Evolutionary conservation across 2,797 vertebrate genomes (phyloP).

Genomic region (Acanthopagrus latus): DNA sequence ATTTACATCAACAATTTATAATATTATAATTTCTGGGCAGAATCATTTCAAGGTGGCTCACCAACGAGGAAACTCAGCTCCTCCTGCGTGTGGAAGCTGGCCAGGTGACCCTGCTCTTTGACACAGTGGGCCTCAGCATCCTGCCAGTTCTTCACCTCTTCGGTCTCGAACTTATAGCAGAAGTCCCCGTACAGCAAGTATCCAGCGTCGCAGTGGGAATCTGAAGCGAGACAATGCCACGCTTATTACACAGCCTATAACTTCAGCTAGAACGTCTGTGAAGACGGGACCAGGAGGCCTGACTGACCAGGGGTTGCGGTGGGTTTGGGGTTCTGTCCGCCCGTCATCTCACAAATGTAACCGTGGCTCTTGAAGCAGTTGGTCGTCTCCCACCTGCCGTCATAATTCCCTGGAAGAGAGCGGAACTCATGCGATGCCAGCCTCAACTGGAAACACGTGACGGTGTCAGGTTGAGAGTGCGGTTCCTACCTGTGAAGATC

Average conservation of each 20-base stretch:
- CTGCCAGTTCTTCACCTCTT: constrained; percentile 77
- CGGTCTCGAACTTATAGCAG: constrained; percentile 85
- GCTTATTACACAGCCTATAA: constrained; percentile 11
- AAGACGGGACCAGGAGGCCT: constrained; percentile 3
- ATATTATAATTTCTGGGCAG: neutral
- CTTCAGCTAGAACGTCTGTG: neutral
- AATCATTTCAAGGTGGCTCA: constrained; percentile 42
- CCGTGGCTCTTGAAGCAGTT: constrained; percentile 86
- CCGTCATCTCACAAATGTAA: constrained; percentile 86
- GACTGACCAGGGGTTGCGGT: constrained; percentile 80
- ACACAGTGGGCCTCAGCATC: constrained; percentile 79
- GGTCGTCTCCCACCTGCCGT: constrained; percentile 86
- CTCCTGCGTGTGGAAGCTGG: constrained; percentile 77
- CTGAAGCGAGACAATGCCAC: constrained; percentile 54
- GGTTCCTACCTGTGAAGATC: constrained; percentile 84
- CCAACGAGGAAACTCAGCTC: constrained; percentile 84
- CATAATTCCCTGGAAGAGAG: constrained; percentile 82
- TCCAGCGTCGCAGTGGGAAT: constrained; percentile 83
- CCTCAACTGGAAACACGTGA: neutral
- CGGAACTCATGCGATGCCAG: neutral
- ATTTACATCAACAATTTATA: neutral
- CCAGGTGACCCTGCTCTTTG: constrained; percentile 78
- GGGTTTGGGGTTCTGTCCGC: constrained; percentile 85
- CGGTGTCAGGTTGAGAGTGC: fast-evolving
- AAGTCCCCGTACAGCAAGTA: constrained; percentile 79